Percentiles rank a stretch among this genome's conserved stretches.
phyloP scores from a whole-genome alignment of 2,888 invertebrate species.

The Platycheirus rosarum region DNA sequence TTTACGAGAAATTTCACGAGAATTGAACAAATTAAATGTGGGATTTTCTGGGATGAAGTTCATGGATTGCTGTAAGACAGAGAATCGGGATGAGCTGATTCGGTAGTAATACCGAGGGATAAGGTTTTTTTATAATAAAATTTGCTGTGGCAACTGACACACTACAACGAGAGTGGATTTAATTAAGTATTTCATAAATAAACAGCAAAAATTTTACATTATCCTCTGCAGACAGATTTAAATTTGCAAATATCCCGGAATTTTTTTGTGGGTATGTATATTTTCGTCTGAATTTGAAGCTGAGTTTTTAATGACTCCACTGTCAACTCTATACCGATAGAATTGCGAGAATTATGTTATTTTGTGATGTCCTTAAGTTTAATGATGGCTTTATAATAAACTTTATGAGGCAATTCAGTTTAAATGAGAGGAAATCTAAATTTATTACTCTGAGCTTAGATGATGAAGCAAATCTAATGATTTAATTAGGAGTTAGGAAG shows the following conservation, averaged over 20 bases:
- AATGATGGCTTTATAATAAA: slow-evolving; percentile 42
- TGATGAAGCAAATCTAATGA: slow-evolving; percentile 6
- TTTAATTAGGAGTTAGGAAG: slow-evolving; percentile 31
- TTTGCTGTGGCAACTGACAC: neutral
- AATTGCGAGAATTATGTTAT: neutral
- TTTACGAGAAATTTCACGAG: slow-evolving; percentile 44
- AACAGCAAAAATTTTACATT: slow-evolving; percentile 13
- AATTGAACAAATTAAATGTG: slow-evolving; percentile 56
- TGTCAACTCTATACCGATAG: slow-evolving; percentile 22
- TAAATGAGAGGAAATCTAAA: slow-evolving; percentile 37
- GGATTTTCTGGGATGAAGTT: slow-evolving; percentile 47
- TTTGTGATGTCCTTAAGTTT: slow-evolving; percentile 1
- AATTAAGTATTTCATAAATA: slow-evolving; percentile 65
- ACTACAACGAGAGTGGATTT: slow-evolving; percentile 53
- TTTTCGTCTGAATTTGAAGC: slow-evolving; percentile 31
- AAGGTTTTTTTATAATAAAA: slow-evolving; percentile 57
- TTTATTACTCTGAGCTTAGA: slow-evolving; percentile 13
- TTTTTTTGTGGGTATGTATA: slow-evolving; percentile 23
- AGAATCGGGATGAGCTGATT: neutral
- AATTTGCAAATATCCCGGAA: slow-evolving; percentile 18
- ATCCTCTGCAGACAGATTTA: slow-evolving; percentile 7
- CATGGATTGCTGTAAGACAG: slow-evolving; percentile 25
- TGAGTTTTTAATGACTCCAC: slow-evolving; percentile 43
- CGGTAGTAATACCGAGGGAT: slow-evolving; percentile 14
- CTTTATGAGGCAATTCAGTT: slow-evolving; percentile 40